Base-by-base conservation (phyloP, 2,797 vertebrate genomes). In the Pteropus rufus region DNA sequence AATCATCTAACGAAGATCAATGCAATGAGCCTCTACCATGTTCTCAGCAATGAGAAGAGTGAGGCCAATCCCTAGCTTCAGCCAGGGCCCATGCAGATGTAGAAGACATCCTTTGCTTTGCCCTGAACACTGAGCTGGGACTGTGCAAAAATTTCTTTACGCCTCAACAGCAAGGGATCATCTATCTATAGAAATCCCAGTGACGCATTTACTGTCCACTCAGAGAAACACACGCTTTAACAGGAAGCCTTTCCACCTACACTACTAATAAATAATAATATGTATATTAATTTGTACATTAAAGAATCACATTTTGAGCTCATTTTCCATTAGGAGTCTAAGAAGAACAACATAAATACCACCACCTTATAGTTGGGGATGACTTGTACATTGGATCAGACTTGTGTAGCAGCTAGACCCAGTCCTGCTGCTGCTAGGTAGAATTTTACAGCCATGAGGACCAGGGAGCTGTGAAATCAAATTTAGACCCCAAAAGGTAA, bases 261-360 rank as follows among this genome's bases (percentile, higher is more conserved):
- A 21, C 49, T 67, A 49, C 87, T 65, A 41, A 89, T 80, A 86
- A 92, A 93, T 52, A 95, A 90, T 46, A 92, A 94, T 81, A 75
- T 89, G 64, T 80, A 56, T 44, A 44, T 94, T 89, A 92, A 91
- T 92, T 94, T 75, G 72, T 80, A 90, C 52, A 52, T 67, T 87
- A 89, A 94, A 76, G 54, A 86, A 80, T 56, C 75, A 41, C 9
- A 21, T 62, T 93, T 77, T 39, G 49, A 96, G 89, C 29, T 64
- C 93, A 24, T 85, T 92, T 97, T 91, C 87, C 94, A 56, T 77
- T 44, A 67, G 36, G 60, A 77, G n/a, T 69, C n/a, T 16, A 73
- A 92, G 73, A 86, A 89, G 75, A 94, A 44, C 70, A 91, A 89
- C 29, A 58, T 26, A 82, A 89, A 92, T 70, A n/a, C 36, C 44